phyloP scores from a whole-genome alignment of 2,888 invertebrate species.

The Orthonevra nobilis region DNA sequence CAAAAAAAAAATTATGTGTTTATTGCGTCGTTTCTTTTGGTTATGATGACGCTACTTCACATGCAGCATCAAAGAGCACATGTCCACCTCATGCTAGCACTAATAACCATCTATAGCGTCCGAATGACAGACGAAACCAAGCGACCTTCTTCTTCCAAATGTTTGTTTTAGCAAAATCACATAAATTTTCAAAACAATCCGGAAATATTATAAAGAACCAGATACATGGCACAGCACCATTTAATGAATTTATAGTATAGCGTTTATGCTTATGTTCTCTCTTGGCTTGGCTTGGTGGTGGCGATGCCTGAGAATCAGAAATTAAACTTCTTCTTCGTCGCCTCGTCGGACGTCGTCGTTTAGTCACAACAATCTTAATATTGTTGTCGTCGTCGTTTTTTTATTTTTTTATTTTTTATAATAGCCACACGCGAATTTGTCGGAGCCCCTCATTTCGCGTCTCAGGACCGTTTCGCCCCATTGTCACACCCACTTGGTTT shows the following conservation, averaged over 20 bases:
- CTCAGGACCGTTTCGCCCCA: not conserved
- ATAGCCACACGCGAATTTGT: slow-evolving; percentile 47
- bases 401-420: slow-evolving; percentile 11
- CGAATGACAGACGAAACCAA: too few relatives aligned
- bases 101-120: too few relatives aligned
- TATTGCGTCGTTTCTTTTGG: slow-evolving; percentile 5
- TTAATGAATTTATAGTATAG: slow-evolving; percentile 54
- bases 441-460: not conserved
- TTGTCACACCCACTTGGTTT: slow-evolving; percentile 53
- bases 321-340: slow-evolving; percentile 5
- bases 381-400: not conserved
- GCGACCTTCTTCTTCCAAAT: slow-evolving; percentile 29
- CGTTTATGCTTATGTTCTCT: too few relatives aligned
- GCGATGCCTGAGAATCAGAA: slow-evolving; percentile 1
- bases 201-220: slow-evolving; percentile 47
- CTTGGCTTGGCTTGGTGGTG: too few relatives aligned
- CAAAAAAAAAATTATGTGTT: not conserved
- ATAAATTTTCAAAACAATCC: slow-evolving; percentile 48
- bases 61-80: slow-evolving; percentile 41
- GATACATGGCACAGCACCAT: slow-evolving; percentile 19
- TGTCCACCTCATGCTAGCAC: slow-evolving; percentile 44
- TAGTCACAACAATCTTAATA: slow-evolving; percentile 1
- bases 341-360: too few relatives aligned
- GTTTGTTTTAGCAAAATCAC: slow-evolving; percentile 49
- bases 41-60: slow-evolving; percentile 5